Conservation (phyloP, 1,140 invertebrate genomes). For the Sminthurinus signatus region DNA sequence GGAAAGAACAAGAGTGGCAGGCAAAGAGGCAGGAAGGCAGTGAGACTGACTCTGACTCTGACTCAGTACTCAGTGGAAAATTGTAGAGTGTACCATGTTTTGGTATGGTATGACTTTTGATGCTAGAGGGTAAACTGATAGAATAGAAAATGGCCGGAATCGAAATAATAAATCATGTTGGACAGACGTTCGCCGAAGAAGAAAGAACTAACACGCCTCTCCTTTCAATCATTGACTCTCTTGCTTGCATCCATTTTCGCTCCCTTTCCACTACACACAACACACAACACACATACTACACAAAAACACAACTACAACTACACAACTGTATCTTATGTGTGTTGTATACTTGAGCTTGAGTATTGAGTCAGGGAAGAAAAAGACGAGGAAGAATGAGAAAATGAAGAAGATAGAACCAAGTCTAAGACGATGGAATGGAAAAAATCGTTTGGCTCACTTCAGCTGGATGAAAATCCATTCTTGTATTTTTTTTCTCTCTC, state of each 20-base stretch:
- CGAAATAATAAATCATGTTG: conserved; percentile 41
- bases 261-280: conserved; percentile 16
- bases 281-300: not conserved
- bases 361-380: conserved; percentile 4
- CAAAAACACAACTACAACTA: not conserved
- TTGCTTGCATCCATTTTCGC: conserved; percentile 34
- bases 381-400: conserved; percentile 2
- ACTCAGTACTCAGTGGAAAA: too few relatives aligned
- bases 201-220: conserved; percentile 39
- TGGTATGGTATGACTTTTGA: conserved; percentile 2
- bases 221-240: conserved; percentile 41
- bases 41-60: too few relatives aligned
- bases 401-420: conserved; percentile 14
- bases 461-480: conserved; percentile 18
- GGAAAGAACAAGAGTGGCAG: too few relatives aligned
- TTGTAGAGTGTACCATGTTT: too few relatives aligned
- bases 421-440: conserved; percentile 6
- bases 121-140: conserved; percentile 36
- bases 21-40: too few relatives aligned
- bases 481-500: not conserved
- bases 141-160: conserved; percentile 41
- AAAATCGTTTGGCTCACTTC: conserved; percentile 14
- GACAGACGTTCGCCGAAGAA: conserved; percentile 30
- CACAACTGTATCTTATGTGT: not conserved
- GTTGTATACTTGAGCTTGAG: too few relatives aligned